Evolutionary conservation across 2,888 invertebrate genomes (phyloP).

Genomic region (Thymelicus acteon): DNA sequence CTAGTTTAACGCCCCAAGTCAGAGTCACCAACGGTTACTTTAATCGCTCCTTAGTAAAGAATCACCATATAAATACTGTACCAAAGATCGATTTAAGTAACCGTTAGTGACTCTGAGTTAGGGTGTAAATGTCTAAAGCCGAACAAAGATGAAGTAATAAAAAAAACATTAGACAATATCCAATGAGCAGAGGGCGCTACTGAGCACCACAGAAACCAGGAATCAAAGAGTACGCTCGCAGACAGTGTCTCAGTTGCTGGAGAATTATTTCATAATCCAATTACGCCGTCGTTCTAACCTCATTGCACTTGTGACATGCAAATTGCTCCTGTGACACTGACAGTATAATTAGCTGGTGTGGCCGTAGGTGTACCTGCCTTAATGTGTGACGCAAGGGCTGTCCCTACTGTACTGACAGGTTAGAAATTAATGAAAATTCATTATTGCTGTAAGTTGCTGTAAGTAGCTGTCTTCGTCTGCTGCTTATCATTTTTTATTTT

Average conservation of each 20-base stretch:
- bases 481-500: too few relatives aligned
- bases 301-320: constrained; percentile 39
- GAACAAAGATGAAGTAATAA: too few relatives aligned
- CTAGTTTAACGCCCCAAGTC: too few relatives aligned
- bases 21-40: too few relatives aligned
- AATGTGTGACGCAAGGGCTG: constrained; percentile 32
- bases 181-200: too few relatives aligned
- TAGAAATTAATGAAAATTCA: constrained; percentile 1
- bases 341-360: constrained; percentile 35
- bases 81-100: too few relatives aligned
- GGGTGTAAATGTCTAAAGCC: too few relatives aligned
- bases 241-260: constrained; percentile 66
- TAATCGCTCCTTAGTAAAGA: too few relatives aligned
- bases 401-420: background rate
- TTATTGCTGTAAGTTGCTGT: background rate
- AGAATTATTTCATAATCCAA: constrained; percentile 69
- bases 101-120: too few relatives aligned
- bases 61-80: too few relatives aligned
- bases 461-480: too few relatives aligned
- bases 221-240: constrained; percentile 44
- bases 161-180: too few relatives aligned
- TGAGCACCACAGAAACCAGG: constrained; percentile 19
- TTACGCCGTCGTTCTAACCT: constrained; percentile 49
- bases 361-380: constrained; percentile 32
- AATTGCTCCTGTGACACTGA: constrained; percentile 38